Percentiles rank a stretch among this genome's conserved stretches.
Evolutionary conservation across 2,888 invertebrate genomes (phyloP).

Genomic region (Habrosyne pyritoides): DNA sequence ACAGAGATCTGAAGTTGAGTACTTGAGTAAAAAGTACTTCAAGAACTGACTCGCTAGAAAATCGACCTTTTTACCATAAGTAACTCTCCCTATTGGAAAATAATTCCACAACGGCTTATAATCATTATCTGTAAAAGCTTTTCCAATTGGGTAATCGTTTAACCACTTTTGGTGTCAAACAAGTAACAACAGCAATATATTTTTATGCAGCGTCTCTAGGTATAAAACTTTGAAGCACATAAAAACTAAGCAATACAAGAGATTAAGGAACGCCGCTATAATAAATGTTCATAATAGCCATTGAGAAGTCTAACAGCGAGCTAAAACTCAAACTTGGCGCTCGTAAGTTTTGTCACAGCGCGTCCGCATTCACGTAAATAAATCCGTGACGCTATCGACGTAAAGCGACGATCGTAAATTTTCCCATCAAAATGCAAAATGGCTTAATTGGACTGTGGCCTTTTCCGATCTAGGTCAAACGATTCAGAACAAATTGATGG

Average conservation of each 20-base stretch:
- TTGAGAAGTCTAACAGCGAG: conserved; percentile 28
- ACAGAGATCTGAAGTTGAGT: neutral
- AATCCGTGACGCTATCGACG: conserved; percentile 63
- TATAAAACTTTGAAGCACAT: neutral
- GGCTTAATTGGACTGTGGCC: conserved; percentile 81
- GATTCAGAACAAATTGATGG: conserved; percentile 77
- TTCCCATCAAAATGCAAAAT: conserved; percentile 82
- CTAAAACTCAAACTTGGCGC: conserved; percentile 30
- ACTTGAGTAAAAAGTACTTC: neutral
- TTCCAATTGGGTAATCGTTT: neutral
- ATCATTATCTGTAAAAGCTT: neutral
- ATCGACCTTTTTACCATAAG: neutral
- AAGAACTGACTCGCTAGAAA: neutral
- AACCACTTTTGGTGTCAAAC: neutral
- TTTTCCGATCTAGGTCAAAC: conserved; percentile 75
- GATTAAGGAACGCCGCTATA: neutral
- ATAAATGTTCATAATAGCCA: conserved; percentile 16
- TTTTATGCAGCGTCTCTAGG: neutral
- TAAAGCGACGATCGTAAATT: conserved; percentile 76
- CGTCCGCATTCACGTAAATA: conserved; percentile 48
- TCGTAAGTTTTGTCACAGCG: conserved; percentile 52
- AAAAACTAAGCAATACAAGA: neutral
- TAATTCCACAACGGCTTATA: neutral
- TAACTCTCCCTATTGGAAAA: no score
- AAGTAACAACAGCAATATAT: neutral